Evolutionary conservation across 1,140 invertebrate genomes (phyloP).

Genomic region (Mizuhopecten yessoensis): DNA sequence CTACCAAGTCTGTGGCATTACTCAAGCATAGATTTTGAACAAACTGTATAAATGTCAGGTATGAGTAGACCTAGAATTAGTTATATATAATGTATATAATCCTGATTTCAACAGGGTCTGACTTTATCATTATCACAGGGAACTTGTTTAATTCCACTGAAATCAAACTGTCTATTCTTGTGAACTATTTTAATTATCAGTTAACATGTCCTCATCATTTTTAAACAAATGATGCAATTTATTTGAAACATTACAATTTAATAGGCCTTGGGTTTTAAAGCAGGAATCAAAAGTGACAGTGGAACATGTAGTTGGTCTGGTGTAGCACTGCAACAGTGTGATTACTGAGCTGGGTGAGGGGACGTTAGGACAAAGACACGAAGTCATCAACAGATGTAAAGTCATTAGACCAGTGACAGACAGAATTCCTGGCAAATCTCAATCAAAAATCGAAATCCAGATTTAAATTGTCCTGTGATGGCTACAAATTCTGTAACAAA

Average conservation of each 20-base stretch:
- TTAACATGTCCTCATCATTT: neutral
- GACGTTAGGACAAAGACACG: neutral
- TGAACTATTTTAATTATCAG: neutral
- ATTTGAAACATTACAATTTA: neutral
- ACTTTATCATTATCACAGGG: neutral
- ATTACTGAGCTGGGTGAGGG: neutral
- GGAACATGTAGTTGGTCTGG: neutral
- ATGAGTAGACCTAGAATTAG: no score
- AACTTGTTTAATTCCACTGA: neutral
- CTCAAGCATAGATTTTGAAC: no score
- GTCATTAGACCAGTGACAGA: neutral
- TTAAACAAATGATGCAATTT: neutral
- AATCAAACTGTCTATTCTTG: neutral
- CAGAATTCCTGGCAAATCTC: neutral
- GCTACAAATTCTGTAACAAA: neutral
- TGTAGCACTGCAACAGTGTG: neutral
- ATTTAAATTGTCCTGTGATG: neutral
- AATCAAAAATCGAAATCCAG: neutral
- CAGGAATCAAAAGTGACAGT: no score
- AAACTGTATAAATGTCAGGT: no score
- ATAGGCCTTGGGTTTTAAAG: neutral
- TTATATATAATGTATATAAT: no score
- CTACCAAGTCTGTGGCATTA: no score
- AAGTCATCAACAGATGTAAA: neutral
- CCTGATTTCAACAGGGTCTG: neutral